Evolutionary conservation across 2,113 vertebrate genomes (phyloP), one percentile per base, ranked within the genome.

Genomic region (Poecilia latipinna): DNA sequence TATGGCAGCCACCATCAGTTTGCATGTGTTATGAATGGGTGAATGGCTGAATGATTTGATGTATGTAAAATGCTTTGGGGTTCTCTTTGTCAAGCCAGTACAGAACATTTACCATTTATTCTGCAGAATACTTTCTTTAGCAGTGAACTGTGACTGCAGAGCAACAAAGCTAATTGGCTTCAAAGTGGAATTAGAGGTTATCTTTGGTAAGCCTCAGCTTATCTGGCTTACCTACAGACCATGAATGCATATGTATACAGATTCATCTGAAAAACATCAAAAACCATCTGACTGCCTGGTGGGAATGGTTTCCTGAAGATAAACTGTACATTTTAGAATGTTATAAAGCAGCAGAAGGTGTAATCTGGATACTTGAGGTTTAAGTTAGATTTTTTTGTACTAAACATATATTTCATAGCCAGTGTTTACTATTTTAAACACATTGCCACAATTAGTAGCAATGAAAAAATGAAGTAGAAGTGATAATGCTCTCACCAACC

Each of bases 401-500:
- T 13, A 44, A 44, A 17, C 19, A 54, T 6, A 22, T 8, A 54
- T 57, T 10, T n/a, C 3, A n/a, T 4, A 57, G 10, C 51, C 22
- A n/a, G 51, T 24, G 22, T 57, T 54, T 54, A 54, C 4, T 54
- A 10, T 54, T 54, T 54, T 10, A 24, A 57, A n/a, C 22, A 24
- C 7, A 51, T 51, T 6, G 22, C 19, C 48, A 51, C 17, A 8
- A 24, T 8, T 13, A 22, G 7, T 51, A 8, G 13, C 13, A 44
- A 44, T 44, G 17, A 19, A 22, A 24, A 31, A 31, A 28, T 28
- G 19, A 4, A 51, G 22, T 28, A 64, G 31, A 1, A 66, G 33
- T 24, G 10, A 54, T 12, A 10, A 44, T 68, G 3, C 24, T 57
- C n/a, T 61, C 33, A 80, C 91, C 84, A 91, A 98, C 97, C 97